Evolutionary conservation across 2,888 invertebrate species (phyloP).

Genomic region (Drosophila maculinotata): DNA sequence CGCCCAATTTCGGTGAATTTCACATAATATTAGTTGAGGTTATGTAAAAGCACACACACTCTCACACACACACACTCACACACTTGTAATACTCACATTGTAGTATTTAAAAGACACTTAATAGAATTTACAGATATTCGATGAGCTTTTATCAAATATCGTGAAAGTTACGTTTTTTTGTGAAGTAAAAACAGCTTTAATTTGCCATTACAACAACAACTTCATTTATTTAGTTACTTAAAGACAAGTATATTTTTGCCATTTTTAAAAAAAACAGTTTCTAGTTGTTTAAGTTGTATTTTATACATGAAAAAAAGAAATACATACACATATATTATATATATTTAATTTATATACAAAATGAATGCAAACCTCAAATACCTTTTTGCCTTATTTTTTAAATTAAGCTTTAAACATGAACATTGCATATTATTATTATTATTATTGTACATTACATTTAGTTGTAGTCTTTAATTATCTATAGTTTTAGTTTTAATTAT

Average conservation of each 20-base stretch:
- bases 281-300: constrained; percentile 54
- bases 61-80: constrained; percentile 21
- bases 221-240: constrained; percentile 59
- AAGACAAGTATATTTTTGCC: constrained; percentile 64
- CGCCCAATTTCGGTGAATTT: constrained; percentile 58
- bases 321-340: constrained; percentile 9
- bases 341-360: constrained; percentile 51
- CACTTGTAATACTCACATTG: constrained; percentile 40
- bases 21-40: constrained; percentile 62
- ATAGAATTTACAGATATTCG: constrained; percentile 28
- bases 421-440: constrained; percentile 40
- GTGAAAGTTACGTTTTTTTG: constrained; percentile 45
- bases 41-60: constrained; percentile 52
- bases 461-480: no score
- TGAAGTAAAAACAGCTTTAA: constrained; percentile 80
- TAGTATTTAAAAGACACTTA: constrained; percentile 46
- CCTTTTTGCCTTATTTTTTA: constrained; percentile 75
- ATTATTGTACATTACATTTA: constrained; percentile 34
- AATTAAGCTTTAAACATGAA: constrained; percentile 64
- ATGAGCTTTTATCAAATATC: constrained; percentile 61
- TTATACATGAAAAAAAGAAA: constrained; percentile 18
- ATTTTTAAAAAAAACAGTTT: constrained; percentile 59
- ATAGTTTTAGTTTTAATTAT: constrained; percentile 49
- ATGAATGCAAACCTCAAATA: constrained; percentile 62
- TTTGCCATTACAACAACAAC: constrained; percentile 76